Conservation (phyloP, 1,140 invertebrate species). For the Papilio polytes region DNA sequence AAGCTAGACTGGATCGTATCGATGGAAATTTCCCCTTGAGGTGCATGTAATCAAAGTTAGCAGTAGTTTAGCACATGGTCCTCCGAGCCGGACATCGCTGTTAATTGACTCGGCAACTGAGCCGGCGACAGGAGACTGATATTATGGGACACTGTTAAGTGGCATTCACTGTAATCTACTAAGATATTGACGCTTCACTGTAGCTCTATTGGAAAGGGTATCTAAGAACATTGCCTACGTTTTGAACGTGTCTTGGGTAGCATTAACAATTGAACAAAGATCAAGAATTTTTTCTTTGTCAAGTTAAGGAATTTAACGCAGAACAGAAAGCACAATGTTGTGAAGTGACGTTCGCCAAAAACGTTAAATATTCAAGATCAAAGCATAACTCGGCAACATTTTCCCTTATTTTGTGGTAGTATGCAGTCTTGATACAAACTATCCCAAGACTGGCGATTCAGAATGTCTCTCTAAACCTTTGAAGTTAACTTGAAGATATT, state of each 20-base stretch:
- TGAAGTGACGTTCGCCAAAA: not conserved
- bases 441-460: not conserved
- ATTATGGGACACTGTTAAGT: not conserved
- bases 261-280: not conserved
- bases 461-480: not conserved
- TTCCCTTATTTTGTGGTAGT: not conserved
- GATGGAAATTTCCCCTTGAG: not conserved
- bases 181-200: not conserved
- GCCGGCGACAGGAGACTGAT: constrained; percentile 5
- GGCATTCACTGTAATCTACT: constrained; percentile 14
- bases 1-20: not conserved
- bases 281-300: too few relatives aligned
- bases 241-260: not conserved
- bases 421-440: not conserved
- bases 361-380: not conserved
- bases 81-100: not conserved
- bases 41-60: constrained; percentile 7
- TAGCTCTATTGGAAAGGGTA: not conserved
- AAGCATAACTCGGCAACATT: constrained; percentile 17
- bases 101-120: constrained; percentile 5
- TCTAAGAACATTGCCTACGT: not conserved
- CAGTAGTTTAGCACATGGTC: not conserved
- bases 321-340: not conserved
- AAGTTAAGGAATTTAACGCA: not conserved
- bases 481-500: not conserved